Conservation (phyloP, 2,113 vertebrate species). For the Vireo altiloquus region DNA sequence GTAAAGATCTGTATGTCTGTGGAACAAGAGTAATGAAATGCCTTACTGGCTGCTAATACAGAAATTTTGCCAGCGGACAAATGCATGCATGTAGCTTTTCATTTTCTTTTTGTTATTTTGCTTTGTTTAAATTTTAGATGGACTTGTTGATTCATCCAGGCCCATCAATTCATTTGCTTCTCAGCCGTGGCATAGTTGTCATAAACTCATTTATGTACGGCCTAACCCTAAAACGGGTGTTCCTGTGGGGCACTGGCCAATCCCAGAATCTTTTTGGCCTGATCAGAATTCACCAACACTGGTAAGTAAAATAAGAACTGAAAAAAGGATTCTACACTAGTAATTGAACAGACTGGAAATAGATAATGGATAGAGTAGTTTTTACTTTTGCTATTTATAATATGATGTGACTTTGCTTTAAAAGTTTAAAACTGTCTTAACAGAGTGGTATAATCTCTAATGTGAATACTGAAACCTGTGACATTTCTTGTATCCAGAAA, state of each 20-base stretch:
- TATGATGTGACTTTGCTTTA: background rate
- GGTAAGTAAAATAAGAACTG: conserved; percentile 70
- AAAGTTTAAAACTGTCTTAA: background rate
- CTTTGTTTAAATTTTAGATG: conserved; percentile 76
- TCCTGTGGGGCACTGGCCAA: conserved; percentile 85
- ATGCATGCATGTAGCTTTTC: background rate
- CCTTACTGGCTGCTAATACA: background rate
- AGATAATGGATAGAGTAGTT: background rate
- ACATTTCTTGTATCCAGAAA: background rate
- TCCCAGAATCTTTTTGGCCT: conserved; percentile 85
- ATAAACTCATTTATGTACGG: conserved; percentile 83
- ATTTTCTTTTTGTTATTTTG: conserved; percentile 33
- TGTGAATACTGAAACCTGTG: background rate
- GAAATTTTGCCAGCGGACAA: background rate
- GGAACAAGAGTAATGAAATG: background rate
- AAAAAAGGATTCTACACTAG: background rate
- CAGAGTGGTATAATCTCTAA: background rate
- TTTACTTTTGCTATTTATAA: background rate
- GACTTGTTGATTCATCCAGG: conserved; percentile 71
- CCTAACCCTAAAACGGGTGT: conserved; percentile 83
- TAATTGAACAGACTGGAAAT: background rate
- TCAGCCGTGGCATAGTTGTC: conserved; percentile 82
- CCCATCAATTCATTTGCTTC: conserved; percentile 72
- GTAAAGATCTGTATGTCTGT: background rate
- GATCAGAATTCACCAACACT: conserved; percentile 83